A percentile compares a stretch with the other conserved stretches of the same genome.
Evolutionary conservation across 2,888 invertebrate genomes (phyloP).

Genomic region (Tiliacea aurago): DNA sequence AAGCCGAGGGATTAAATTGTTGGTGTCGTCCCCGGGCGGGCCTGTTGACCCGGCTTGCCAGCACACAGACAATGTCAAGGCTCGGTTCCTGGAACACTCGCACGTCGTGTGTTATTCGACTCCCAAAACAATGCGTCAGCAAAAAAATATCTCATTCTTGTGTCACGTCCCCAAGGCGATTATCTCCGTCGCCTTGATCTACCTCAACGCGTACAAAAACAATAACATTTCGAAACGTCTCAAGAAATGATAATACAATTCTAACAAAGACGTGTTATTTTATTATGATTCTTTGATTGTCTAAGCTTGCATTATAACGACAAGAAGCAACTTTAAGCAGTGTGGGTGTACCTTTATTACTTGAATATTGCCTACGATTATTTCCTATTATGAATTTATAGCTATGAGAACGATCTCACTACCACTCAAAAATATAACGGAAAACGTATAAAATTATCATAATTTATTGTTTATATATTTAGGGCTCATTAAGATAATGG

Average conservation of each 20-base stretch:
- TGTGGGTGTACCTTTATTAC: slow-evolving; percentile 78
- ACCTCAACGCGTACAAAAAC: slow-evolving; percentile 79
- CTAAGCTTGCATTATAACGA: slow-evolving; percentile 65
- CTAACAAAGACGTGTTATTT: slow-evolving; percentile 65
- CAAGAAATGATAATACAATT: slow-evolving; percentile 60
- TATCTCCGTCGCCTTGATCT: slow-evolving; percentile 80
- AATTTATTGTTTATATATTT: slow-evolving; percentile 67
- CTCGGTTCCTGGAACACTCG: slow-evolving; percentile 64
- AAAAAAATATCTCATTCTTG: slow-evolving; percentile 79
- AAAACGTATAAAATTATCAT: slow-evolving; percentile 68
- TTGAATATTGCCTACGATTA: slow-evolving; percentile 74
- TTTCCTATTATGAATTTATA: slow-evolving; percentile 76
- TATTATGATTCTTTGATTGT: slow-evolving; percentile 64
- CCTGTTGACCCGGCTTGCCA: slow-evolving; percentile 48
- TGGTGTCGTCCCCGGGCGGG: slow-evolving; percentile 25
- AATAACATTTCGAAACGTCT: slow-evolving; percentile 72
- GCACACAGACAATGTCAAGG: slow-evolving; percentile 66
- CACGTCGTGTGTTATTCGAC: slow-evolving; percentile 63
- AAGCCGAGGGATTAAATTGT: slow-evolving; percentile 4
- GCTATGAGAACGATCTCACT: slow-evolving; percentile 73
- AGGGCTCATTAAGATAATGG: slow-evolving; percentile 62
- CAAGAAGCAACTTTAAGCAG: slow-evolving; percentile 63
- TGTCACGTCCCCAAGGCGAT: slow-evolving; percentile 84
- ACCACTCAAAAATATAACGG: slow-evolving; percentile 74
- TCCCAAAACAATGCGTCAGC: slow-evolving; percentile 85